Conservation (phyloP, 2,888 invertebrate species). For the Agriotes lineatus region DNA sequence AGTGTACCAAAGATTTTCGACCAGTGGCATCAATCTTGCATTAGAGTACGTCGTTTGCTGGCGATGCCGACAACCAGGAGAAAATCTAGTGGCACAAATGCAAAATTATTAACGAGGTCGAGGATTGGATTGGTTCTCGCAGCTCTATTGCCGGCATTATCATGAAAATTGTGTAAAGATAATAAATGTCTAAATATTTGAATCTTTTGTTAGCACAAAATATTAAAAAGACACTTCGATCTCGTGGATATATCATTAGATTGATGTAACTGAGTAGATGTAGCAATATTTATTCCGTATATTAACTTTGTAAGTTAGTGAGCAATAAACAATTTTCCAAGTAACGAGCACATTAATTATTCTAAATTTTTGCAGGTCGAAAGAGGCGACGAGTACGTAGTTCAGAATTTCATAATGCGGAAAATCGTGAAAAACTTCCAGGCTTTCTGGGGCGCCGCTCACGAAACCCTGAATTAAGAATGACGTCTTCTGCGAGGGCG, state of each 20-base stretch:
- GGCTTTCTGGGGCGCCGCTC: slow-evolving; percentile 29
- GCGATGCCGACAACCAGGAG: no score
- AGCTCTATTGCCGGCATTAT: no score
- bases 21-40: slow-evolving; percentile 12
- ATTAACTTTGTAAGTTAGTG: slow-evolving; percentile 14
- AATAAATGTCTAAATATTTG: no score
- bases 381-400: slow-evolving; percentile 14
- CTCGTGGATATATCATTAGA: background rate
- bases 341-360: background rate
- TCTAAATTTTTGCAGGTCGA: slow-evolving; percentile 11
- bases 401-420: slow-evolving; percentile 31
- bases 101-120: no score
- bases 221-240: no score
- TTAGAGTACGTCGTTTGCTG: no score
- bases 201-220: no score
- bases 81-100: no score
- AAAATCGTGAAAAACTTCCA: slow-evolving; percentile 36
- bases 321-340: slow-evolving; percentile 17
- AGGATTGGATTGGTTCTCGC: no score
- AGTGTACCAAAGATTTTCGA: slow-evolving; percentile 23
- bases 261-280: slow-evolving; percentile 18
- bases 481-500: slow-evolving; percentile 27
- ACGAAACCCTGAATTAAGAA: slow-evolving; percentile 37
- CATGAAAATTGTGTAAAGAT: no score
- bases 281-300: slow-evolving; percentile 22